These are phyloP conservation scores for Aleadryas rufinucha DNA, from an alignment of 2,113 vertebrate genomes.

Conservation along the genomic window DNA sequence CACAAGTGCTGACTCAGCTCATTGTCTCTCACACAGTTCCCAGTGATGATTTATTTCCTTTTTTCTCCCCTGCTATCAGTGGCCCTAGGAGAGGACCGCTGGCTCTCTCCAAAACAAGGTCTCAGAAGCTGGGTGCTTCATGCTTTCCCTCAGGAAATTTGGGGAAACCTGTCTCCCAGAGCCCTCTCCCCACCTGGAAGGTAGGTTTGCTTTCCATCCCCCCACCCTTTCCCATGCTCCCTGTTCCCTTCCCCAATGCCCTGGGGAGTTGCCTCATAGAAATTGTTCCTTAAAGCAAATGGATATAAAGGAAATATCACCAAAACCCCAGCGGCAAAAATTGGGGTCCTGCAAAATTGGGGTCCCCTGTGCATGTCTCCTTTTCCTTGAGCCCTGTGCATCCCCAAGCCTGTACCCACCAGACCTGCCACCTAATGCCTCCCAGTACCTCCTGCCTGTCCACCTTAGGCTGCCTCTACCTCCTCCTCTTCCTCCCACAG, in stretches of 20 bases:
- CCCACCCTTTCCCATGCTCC: neutral
- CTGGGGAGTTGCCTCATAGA: neutral
- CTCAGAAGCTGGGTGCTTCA: neutral
- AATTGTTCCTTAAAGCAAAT: neutral
- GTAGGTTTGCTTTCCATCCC: neutral
- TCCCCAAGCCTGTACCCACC: neutral
- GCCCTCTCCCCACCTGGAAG: neutral
- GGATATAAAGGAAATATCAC: neutral
- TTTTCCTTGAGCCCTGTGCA: neutral
- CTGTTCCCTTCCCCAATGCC: neutral
- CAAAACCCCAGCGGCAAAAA: neutral
- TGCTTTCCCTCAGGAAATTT: neutral
- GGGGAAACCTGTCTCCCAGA: neutral
- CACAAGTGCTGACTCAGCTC: neutral
- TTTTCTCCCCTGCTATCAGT: neutral
- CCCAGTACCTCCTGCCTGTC: neutral
- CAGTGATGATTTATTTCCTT: neutral
- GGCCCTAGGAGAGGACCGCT: rapidly evolving
- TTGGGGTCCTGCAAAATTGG: rapidly evolving
- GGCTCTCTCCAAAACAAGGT: neutral
- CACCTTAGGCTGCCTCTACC: neutral
- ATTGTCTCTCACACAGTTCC: neutral
- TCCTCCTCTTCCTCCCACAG: neutral
- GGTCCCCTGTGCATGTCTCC: neutral
- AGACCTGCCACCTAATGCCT: neutral